Percentiles rank a stretch among this genome's conserved stretches.
Evolutionary conservation across 1,140 invertebrate genomes (phyloP).

Genomic region (Eriocheir sinensis): DNA sequence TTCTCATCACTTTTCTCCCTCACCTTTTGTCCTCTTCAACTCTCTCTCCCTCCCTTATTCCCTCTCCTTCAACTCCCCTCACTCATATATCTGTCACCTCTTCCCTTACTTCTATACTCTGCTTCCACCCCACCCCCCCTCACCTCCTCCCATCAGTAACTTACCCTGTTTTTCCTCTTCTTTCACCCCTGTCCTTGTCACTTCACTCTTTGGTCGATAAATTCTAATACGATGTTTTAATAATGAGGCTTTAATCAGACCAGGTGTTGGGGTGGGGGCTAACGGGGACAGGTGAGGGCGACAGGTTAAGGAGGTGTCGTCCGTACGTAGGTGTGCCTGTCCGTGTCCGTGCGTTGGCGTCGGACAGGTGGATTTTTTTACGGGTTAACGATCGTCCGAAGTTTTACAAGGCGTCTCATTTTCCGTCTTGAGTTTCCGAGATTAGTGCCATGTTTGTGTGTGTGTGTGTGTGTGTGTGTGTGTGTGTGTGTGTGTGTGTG

Average conservation of each 20-base stretch:
- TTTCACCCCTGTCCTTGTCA: not conserved
- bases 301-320: not conserved
- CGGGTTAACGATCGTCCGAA: not conserved
- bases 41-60: not conserved
- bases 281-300: not conserved
- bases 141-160: not conserved
- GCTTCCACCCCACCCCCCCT: not conserved
- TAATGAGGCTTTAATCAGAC: no score
- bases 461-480: no score
- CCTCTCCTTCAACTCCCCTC: not conserved
- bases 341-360: not conserved
- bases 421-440: not conserved
- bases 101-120: not conserved
- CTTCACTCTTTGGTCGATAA: no score
- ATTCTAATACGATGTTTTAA: no score
- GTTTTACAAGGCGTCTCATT: not conserved
- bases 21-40: not conserved
- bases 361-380: not conserved
- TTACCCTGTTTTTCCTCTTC: not conserved
- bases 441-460: conserved; percentile 6
- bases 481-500: no score
- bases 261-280: no score
- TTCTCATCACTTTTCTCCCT: not conserved
- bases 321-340: not conserved
- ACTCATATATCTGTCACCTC: no score